These are phyloP conservation scores for Archilochus colubris DNA, from an alignment of 2,113 vertebrate species.

Conservation along the genomic window DNA sequence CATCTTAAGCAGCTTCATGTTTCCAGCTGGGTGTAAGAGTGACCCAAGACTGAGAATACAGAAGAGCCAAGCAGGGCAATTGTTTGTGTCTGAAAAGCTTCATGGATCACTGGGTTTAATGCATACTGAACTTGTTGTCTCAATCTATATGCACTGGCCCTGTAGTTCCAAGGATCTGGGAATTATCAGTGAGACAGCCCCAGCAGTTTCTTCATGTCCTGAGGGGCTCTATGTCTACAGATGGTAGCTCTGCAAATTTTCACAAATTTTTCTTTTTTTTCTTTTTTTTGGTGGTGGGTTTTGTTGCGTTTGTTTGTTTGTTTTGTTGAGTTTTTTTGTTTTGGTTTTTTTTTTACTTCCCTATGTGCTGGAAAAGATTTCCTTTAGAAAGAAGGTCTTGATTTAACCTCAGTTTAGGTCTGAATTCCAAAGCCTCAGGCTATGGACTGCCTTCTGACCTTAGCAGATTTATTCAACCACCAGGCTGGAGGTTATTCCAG, in stretches of 20 bases:
- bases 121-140: not conserved
- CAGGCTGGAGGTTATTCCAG: not conserved
- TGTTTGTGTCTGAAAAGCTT: not conserved
- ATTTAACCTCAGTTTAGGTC: not conserved
- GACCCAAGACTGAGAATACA: not conserved
- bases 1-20: not conserved
- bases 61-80: not conserved
- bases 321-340: too few relatives aligned
- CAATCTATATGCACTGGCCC: not conserved
- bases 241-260: not conserved
- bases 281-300: too few relatives aligned
- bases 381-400: not conserved
- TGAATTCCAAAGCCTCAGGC: not conserved
- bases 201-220: not conserved
- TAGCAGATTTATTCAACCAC: not conserved
- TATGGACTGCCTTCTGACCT: not conserved
- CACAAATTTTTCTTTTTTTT: too few relatives aligned
- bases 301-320: too few relatives aligned
- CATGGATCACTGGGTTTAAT: not conserved
- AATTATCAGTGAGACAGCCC: not conserved
- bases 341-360: not conserved
- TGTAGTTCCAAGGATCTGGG: not conserved
- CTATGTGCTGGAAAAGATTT: not conserved
- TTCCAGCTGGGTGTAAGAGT: not conserved
- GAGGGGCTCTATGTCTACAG: not conserved